A percentile compares a stretch with the other conserved stretches of the same genome.
These are phyloP conservation scores for Lordiphosa clarofinis DNA, from an alignment of 1,140 invertebrate species.

Conservation along the genomic window DNA sequence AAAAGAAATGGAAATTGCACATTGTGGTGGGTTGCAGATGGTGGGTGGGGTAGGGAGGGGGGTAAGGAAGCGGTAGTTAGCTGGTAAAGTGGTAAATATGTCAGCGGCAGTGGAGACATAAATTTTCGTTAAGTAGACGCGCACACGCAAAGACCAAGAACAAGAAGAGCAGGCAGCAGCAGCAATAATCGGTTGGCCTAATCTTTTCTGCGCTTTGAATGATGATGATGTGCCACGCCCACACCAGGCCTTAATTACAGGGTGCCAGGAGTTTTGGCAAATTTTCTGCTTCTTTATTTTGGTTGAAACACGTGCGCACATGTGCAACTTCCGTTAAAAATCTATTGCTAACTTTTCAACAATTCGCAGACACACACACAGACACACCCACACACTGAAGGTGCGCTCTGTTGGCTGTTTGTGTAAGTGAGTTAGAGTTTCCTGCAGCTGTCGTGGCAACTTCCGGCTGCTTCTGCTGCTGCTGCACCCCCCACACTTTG, in stretches of 20 bases:
- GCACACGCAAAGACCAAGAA: conserved; percentile 58
- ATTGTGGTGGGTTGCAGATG: conserved; percentile 31
- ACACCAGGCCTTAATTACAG: conserved; percentile 68
- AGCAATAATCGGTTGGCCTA: conserved; percentile 63
- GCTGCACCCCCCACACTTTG: neutral
- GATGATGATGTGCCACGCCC: conserved; percentile 74
- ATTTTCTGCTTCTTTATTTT: conserved; percentile 32
- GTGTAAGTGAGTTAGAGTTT: conserved; percentile 76
- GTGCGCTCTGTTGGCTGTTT: conserved; percentile 54
- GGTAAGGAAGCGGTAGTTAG: neutral
- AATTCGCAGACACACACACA: conserved; percentile 48
- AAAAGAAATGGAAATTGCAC: conserved; percentile 36
- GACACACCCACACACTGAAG: conserved; percentile 19
- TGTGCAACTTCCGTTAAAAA: conserved; percentile 77
- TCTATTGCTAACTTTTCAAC: conserved; percentile 77
- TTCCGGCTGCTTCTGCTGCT: conserved; percentile 55
- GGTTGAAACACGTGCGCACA: conserved; percentile 68
- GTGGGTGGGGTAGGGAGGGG: conserved; percentile 1
- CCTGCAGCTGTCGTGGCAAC: conserved; percentile 75
- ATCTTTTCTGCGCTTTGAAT: conserved; percentile 70
- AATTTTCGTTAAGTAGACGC: conserved; percentile 76
- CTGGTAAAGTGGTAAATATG: conserved; percentile 74
- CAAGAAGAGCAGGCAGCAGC: conserved; percentile 18
- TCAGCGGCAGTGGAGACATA: conserved; percentile 69
- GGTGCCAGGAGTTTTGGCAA: conserved; percentile 43